Percentiles rank a stretch among this genome's conserved stretches.
Conservation (phyloP, 2,888 invertebrate species). For the Gymnosoma rotundatum region DNA sequence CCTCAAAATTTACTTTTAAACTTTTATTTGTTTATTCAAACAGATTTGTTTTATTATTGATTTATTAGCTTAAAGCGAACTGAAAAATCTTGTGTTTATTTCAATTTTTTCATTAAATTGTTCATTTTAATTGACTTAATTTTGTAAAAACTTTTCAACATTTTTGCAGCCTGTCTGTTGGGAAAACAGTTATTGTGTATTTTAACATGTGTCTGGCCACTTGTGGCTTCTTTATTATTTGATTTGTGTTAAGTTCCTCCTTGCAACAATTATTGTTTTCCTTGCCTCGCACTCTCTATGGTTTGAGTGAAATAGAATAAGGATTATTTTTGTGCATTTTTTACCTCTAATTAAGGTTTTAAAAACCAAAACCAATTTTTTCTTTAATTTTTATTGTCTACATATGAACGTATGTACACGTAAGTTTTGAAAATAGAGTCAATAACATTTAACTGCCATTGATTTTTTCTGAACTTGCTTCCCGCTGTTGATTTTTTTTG, state of each 20-base stretch:
- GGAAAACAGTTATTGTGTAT: neutral
- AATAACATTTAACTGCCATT: neutral
- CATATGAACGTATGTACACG: neutral
- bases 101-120: neutral
- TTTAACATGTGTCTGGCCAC: neutral
- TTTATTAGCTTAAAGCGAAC: neutral
- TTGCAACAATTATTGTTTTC: neutral
- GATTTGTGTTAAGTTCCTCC: neutral
- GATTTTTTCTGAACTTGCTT: neutral
- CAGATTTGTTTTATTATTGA: neutral
- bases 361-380: neutral
- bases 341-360: constrained; percentile 2
- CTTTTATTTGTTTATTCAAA: neutral
- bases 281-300: neutral
- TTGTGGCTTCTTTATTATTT: neutral
- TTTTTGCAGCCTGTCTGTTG: neutral
- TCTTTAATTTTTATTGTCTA: neutral
- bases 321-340: neutral
- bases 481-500: neutral
- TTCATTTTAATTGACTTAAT: neutral
- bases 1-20: neutral
- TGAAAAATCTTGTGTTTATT: neutral
- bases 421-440: neutral
- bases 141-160: neutral
- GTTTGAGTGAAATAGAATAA: neutral